Percentiles rank a stretch among this genome's conserved stretches.
Evolutionary conservation across 2,888 invertebrate genomes (phyloP).

Genomic region (Scaptomyza cyrtandrae): DNA sequence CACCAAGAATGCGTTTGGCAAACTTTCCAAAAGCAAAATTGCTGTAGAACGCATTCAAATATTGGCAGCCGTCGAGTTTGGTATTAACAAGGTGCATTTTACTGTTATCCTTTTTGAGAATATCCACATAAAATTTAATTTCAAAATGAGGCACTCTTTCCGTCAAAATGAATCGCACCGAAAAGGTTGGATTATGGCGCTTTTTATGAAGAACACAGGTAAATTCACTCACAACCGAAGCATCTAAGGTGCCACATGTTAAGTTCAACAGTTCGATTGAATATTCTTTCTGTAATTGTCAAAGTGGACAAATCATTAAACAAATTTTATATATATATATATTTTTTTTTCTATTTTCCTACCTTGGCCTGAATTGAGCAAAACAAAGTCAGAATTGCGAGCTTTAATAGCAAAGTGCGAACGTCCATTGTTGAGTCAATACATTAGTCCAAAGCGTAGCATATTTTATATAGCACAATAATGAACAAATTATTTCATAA

Average conservation of each 20-base stretch:
- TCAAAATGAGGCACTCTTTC: conserved; percentile 16
- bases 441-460: neutral
- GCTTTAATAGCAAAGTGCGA: neutral
- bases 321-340: too few relatives aligned
- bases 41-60: conserved; percentile 22
- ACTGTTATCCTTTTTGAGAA: conserved; percentile 51
- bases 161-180: conserved; percentile 19
- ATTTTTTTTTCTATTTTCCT: too few relatives aligned
- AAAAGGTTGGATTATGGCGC: neutral
- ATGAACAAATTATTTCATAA: neutral
- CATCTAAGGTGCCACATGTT: conserved; percentile 8
- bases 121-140: conserved; percentile 27
- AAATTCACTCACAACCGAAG: neutral
- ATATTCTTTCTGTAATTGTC: conserved; percentile 5
- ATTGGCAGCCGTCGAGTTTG: conserved; percentile 62
- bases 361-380: neutral
- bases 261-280: conserved; percentile 21
- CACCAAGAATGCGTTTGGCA: conserved; percentile 26
- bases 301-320: too few relatives aligned
- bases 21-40: conserved; percentile 25
- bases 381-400: neutral
- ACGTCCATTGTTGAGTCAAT: conserved; percentile 13
- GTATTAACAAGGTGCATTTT: conserved; percentile 36
- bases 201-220: conserved; percentile 19
- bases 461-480: conserved; percentile 3